Evolutionary conservation across 2,888 invertebrate genomes (phyloP), one percentile per base, ranked within the genome.

Genomic region (Terebella lapidaria): DNA sequence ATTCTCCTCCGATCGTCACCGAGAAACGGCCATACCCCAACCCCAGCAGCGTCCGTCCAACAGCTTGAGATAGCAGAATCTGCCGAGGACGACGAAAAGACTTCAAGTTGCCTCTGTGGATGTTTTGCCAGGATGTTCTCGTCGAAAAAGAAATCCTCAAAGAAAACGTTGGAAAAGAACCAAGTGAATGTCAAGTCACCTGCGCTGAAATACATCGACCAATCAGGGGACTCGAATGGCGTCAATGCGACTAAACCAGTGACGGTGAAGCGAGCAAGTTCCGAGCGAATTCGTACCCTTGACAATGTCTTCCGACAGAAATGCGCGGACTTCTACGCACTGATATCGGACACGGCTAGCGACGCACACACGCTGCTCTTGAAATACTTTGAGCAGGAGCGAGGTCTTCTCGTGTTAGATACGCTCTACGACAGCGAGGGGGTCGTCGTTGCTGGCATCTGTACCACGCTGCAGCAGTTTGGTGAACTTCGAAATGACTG

Each of bases 361-460:
- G 15, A 26, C 15, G 28, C 56, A 26, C 46, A 59, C 46, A 70
- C 68, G 26, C 62, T 69, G 26, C 67, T 75, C 45, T 67, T 75
- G 51, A 71, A 74, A 58, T 76, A 78, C 62, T 74, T 78, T 55
- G 78, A 78, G 63, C 77, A 77, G 61, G 72, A 74, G 25, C 63
- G 76, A 18, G 76, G 75, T n/a, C 73, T 76, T 0, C 65, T 78
- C 20, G 71, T 76, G 18, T 60, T 78, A 45, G 71, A 72, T 42
- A 72, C 74, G 3, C 27, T 15, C 4, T 5, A 4, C 22, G 53
- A 28, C 53, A 5, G 22, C n/a, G 49, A 49, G 18, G 49, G 49
- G 15, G 18, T 49, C 49, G 5, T 49, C 18, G 24, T 49, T 5
- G 5, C 22, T 22, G 22, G 5, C 24, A 22, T 49, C 5, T 49